Base-by-base conservation (phyloP, 2,113 vertebrate species). In the Leucopsar rothschildi region DNA sequence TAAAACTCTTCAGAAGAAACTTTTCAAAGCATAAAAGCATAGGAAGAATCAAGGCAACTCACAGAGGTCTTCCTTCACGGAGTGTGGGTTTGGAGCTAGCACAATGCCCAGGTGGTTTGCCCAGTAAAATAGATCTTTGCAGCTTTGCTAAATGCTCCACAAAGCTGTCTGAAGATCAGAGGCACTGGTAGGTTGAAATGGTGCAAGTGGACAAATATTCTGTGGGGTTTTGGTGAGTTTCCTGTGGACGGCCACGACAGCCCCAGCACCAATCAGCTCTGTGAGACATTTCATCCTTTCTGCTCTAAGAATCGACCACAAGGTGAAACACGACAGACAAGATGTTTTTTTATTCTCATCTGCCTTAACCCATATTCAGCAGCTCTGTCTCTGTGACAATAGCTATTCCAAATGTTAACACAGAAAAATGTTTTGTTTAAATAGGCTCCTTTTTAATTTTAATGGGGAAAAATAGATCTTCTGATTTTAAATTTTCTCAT, bases 41-140 rank as follows among this genome's bases (percentile, higher is more conserved):
- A 88, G 50, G 39, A 92, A 86, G 39, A 83, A 88, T 75, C 28
- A 69, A 88, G 11, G 17, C 44, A 68, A 96, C 94, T 96, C 85
- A 97, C 94, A 49, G 80, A 47, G 42, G 39, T 55, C 57, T 90
- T 92, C 76, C 86, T 81, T 86, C 61, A 42, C 11, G 5, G 68
- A 2, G 4, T 0, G 3, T 52, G 50, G 42, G 17, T 86, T 90
- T 8, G 1, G 56, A 83, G 68, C 39, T 29, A 39, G 52, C 82
- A 44, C 53, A 75, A 15, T 1, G 5, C 28, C 53, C 39, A 18
- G 68, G 8, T 11, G 71, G 10, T 71, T 86, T 86, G 76, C 20
- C 15, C 47, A 18, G 49, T 12, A 18, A 39, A 86, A 40, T 14
- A 63, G 15, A 39, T 42, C 61, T 33, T 73, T 73, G 27, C 29